Evolutionary conservation across 2,113 vertebrate species (phyloP).

Genomic region (Dasypus novemcinctus): DNA sequence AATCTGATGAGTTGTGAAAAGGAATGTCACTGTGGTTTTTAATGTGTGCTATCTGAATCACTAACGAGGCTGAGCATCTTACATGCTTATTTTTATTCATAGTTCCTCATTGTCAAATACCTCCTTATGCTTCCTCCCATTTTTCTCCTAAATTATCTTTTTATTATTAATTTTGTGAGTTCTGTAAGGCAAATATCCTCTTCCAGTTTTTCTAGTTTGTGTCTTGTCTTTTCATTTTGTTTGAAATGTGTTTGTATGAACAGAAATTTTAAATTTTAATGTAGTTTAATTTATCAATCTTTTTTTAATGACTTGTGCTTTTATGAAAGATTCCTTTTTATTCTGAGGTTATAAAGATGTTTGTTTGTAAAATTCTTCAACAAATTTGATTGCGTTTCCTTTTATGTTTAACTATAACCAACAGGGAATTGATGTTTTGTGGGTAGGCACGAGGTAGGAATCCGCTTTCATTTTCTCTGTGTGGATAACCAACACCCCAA

Average conservation of each 20-base stretch:
- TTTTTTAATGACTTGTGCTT: not conserved
- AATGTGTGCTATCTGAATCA: constrained; percentile 22
- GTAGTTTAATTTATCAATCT: constrained; percentile 13
- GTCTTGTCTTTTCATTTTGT: not conserved
- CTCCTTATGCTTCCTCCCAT: not conserved
- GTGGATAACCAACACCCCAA: not conserved
- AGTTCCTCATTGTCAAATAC: not conserved
- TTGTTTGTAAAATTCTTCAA: not conserved
- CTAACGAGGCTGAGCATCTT: not conserved
- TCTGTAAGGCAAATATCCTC: not conserved
- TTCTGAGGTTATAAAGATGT: not conserved
- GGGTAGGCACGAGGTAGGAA: not conserved
- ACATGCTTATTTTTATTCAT: not conserved
- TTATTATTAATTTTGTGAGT: constrained; percentile 14
- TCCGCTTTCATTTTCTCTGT: not conserved
- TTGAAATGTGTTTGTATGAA: constrained; percentile 22
- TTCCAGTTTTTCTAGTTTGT: not conserved
- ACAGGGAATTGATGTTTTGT: not conserved
- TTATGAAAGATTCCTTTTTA: constrained; percentile 19
- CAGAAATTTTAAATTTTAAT: constrained; percentile 4
- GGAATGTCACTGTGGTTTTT: not conserved
- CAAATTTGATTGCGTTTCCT: not conserved
- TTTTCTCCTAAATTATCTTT: not conserved
- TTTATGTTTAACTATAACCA: not conserved
- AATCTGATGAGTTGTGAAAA: not conserved